Base-by-base conservation (phyloP, 1,140 invertebrate genomes). In the Bombus huntii region DNA sequence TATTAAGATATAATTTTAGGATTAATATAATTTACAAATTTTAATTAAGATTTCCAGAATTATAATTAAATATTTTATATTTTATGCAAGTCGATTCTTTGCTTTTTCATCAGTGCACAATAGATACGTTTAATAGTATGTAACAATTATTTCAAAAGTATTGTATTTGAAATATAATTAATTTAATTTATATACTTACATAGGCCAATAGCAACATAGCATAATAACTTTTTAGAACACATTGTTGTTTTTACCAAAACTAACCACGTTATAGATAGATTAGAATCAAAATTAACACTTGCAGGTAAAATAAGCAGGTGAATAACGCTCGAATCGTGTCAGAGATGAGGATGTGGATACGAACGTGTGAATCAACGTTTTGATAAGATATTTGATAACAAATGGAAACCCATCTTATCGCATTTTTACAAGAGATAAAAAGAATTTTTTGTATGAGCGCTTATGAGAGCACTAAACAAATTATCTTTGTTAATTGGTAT, bases 151-250 rank as follows among this genome's bases (percentile, higher is more conserved):
- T 59, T 44, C 0, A 28, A 34, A 25, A 73, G 15, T 34, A 44
- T 62, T 59, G 28, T 62, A 12, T 65, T 34, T 65, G 3, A 74
- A 65, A 74, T 18, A 37, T 4, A 65, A n/a, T 25, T 10, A 77
- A 34, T 62, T 80, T n/a, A 31, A 84, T 44, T 5, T 47, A 13
- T 72, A 75, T 91, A 95, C 94, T 94, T 92, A 95, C 94, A 78
- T 22, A 95, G 89, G 59, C 90, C 92, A 59, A 95, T 81, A n/a
- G 92, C 81, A 25, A 95, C 74, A 75, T 93, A 94, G 75, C 89
- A 92, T n/a, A 94, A 39, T 73, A 92, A 39, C 28, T 74, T 93
- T 90, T 87, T 94, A 8, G 89, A 85, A 68, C 71, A 81, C 93
- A 94, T 94, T 93, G 62, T 71, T 42, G 10, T 28, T 13, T 66